phyloP scores from a whole-genome alignment of 2,888 invertebrate species.

The Patella pellucida region DNA sequence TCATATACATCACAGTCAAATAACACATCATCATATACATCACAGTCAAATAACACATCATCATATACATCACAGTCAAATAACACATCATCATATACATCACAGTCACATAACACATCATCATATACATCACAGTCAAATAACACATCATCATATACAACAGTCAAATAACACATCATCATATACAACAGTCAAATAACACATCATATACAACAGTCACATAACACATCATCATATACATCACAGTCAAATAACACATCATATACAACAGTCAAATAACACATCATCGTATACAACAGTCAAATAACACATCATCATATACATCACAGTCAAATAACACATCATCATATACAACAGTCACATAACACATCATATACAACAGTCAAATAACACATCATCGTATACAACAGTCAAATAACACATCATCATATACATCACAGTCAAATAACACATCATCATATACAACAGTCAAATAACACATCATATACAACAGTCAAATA shows the following conservation, averaged over 20 bases:
- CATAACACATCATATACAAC: neutral
- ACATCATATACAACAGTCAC: too few relatives aligned
- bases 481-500: neutral
- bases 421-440: neutral
- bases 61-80: neutral
- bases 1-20: neutral
- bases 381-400: too few relatives aligned
- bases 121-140: neutral
- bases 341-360: neutral
- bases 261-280: too few relatives aligned
- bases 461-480: constrained; percentile 6
- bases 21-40: too few relatives aligned
- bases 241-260: constrained; percentile 7
- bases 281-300: too few relatives aligned
- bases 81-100: neutral
- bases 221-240: too few relatives aligned
- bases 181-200: neutral
- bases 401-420: neutral
- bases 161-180: neutral
- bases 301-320: neutral
- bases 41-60: constrained; percentile 11
- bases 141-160: neutral
- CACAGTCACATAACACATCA: neutral
- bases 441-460: neutral
- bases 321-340: neutral